Percentiles rank a stretch among this genome's conserved stretches.
Conservation (phyloP, 2,797 vertebrate species). For the Sebastes ruberrimus region DNA sequence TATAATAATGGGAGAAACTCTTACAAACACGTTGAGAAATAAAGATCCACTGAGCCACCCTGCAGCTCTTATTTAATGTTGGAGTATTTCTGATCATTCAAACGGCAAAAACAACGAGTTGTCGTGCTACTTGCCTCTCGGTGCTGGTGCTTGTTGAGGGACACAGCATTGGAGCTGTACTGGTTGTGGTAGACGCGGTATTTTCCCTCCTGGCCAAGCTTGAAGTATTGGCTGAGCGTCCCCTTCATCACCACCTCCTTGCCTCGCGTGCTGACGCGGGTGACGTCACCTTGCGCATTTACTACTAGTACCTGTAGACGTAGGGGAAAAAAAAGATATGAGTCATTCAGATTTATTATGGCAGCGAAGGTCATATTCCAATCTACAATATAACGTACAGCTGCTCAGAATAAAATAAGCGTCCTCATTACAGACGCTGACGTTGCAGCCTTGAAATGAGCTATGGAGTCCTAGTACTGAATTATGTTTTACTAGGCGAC, state of each 20-base stretch:
- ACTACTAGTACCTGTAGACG: constrained; percentile 89
- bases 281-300: constrained; percentile 92
- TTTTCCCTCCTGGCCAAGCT: constrained; percentile 96
- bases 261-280: constrained; percentile 86
- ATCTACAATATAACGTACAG: neutral
- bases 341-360: neutral
- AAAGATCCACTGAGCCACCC: neutral
- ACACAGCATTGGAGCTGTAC: constrained; percentile 93
- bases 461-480: neutral
- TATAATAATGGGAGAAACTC: neutral
- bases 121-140: constrained; percentile 80
- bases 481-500: neutral
- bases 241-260: constrained; percentile 94
- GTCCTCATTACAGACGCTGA: neutral
- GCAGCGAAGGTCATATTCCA: neutral
- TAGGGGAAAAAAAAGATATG: neutral
- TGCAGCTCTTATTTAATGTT: neutral
- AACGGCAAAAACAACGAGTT: neutral
- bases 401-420: neutral
- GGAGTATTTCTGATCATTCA: neutral
- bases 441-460: neutral
- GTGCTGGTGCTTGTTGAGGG: constrained; percentile 98
- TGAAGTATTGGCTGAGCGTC: constrained; percentile 90
- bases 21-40: neutral
- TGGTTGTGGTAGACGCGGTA: constrained; percentile 98